These are phyloP conservation scores for Trichogramma dendrolimi DNA, from an alignment of 2,888 invertebrate species.

Conservation along the genomic window DNA sequence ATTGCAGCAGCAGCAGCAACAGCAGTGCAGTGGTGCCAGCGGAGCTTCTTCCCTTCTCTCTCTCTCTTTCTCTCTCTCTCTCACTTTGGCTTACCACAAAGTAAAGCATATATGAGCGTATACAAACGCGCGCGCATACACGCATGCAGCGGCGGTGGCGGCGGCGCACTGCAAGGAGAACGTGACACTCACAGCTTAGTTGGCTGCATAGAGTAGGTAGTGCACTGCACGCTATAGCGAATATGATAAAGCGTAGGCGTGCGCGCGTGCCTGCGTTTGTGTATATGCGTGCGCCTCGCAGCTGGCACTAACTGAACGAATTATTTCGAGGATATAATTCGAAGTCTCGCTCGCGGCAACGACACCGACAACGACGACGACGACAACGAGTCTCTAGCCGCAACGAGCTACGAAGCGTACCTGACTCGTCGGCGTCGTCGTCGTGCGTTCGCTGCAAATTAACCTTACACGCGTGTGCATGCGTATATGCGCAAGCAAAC, in stretches of 20 bases:
- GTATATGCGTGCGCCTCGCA: too few species aligned
- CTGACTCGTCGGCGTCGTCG: slow-evolving; percentile 11
- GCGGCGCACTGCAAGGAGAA: slow-evolving; percentile 33
- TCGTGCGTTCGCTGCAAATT: not conserved
- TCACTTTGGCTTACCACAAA: slow-evolving; percentile 36
- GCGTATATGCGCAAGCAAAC: too few species aligned
- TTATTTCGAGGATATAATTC: slow-evolving; percentile 38
- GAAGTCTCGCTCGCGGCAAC: not conserved
- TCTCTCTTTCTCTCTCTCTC: not conserved
- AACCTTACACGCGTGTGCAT: slow-evolving; percentile 6
- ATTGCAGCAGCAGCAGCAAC: slow-evolving; percentile 6
- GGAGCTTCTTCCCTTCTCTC: too few species aligned
- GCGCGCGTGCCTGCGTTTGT: too few species aligned
- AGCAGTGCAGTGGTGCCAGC: too few species aligned
- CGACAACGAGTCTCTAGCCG: not conserved
- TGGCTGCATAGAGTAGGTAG: too few species aligned
- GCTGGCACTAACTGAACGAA: slow-evolving; percentile 42
- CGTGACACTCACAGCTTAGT: too few species aligned
- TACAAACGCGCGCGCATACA: slow-evolving; percentile 21
- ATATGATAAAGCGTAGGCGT: slow-evolving; percentile 38
- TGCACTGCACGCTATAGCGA: too few species aligned
- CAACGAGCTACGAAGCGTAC: slow-evolving; percentile 21
- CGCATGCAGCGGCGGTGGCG: slow-evolving; percentile 18
- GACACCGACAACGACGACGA: too few species aligned
- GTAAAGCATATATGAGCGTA: slow-evolving; percentile 23